phyloP scores from a whole-genome alignment of 2,113 vertebrate species.

The Felis catus region F.catus_Fca126_mat1.0 CM031416.1:5988501-5989000 shows the following conservation, averaged over 20 bases:
- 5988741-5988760: constrained; percentile 39
- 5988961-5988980: background rate
- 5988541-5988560: background rate
- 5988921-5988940: background rate
- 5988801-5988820: background rate
- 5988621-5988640: constrained; percentile 24
- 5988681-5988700: background rate
- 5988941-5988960: background rate
- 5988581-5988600: background rate
- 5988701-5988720: background rate
- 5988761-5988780: background rate
- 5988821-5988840: background rate
- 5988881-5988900: background rate
- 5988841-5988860: background rate
- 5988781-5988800: background rate
- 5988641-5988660: constrained; percentile 49
- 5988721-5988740: background rate
- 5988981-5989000: background rate
- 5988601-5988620: constrained; percentile 26
- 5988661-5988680: constrained; percentile 67
- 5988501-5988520: background rate
- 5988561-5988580: background rate
- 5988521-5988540: background rate
- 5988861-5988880: background rate
- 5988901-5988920: background rate